phyloP scores from a whole-genome alignment of 2,888 invertebrate species.

The Chrysomela aeneicollis region DNA sequence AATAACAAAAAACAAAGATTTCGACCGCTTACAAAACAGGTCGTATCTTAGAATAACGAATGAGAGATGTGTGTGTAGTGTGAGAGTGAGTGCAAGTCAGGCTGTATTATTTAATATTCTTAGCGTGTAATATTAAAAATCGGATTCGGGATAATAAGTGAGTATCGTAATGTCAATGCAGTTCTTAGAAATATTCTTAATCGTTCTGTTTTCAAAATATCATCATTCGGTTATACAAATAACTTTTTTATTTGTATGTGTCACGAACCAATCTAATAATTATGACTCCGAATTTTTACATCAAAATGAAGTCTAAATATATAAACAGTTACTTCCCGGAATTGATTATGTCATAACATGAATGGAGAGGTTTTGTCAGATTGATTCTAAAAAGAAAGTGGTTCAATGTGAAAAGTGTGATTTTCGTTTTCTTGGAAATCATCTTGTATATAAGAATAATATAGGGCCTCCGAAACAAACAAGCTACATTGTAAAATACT shows the following conservation, averaged over 20 bases:
- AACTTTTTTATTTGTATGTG: neutral
- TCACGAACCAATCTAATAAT: neutral
- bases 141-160: slow-evolving; percentile 45
- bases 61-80: slow-evolving; percentile 40
- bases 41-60: slow-evolving; percentile 39
- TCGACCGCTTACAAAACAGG: slow-evolving; percentile 48
- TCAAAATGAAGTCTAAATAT: too few relatives aligned
- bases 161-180: slow-evolving; percentile 44
- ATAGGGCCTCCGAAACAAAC: slow-evolving; percentile 34
- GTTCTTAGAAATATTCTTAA: neutral
- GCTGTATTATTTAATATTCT: slow-evolving; percentile 58
- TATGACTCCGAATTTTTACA: too few relatives aligned
- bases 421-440: neutral
- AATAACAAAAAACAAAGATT: slow-evolving; percentile 31
- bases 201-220: neutral
- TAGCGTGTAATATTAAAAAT: slow-evolving; percentile 46
- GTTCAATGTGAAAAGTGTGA: neutral
- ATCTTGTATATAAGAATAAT: slow-evolving; percentile 10
- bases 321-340: neutral
- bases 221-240: neutral
- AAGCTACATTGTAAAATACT: slow-evolving; percentile 38
- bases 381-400: neutral
- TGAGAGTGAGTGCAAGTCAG: slow-evolving; percentile 57
- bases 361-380: neutral
- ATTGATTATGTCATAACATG: neutral